Base-by-base conservation (phyloP, 2,797 vertebrate genomes). In the Clarias pachynema region DNA sequence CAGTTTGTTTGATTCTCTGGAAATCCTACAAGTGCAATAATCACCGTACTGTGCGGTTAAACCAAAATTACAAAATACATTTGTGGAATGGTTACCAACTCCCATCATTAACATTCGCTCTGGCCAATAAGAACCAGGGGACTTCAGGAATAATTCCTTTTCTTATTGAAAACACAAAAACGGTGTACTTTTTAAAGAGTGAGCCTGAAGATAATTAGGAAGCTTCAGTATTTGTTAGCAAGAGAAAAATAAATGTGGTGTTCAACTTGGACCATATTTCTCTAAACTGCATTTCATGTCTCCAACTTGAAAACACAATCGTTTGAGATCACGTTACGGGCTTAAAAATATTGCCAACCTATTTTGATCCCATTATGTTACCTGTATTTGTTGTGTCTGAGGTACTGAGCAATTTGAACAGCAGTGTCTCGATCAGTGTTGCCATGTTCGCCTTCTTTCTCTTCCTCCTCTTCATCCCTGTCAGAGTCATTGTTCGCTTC, bases 381-480 rank as follows among this genome's bases (percentile, higher is more conserved):
- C 98, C 94, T 97, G 94, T 99, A 99, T 91, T 96, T 97, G 90
- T 96, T 96, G 90, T 94, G 95, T 81, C 94, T 94, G n/a, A 99
- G 94, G 70, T 96, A 94, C 81, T 93, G 93, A 74, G 91, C 93
- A 74, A 99, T 96, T 86, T 91, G 93, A 86, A 95, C 88, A 22
- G 92, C 95, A 0, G 96, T 93, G 24, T 90, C 90, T 84, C 96
- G 92, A 29, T 92, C 91, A 0, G 95, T 95, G 53, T 94, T 93
- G 24, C 86, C 89, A 14, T 89, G 66, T 44, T 93, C 87, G 3
- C 91, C 91, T 3, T 89, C 89, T 1, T 81, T 56, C 8, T 90
- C 87, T 0, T 93, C 94, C 12, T 86, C 89, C 5, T 94, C 92
- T 18, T 92, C 77, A 20, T 81, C 82, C 20, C 62, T 24, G 85